Conservation (phyloP, 2,888 invertebrate genomes). For the Trichacis sp. region DNA sequence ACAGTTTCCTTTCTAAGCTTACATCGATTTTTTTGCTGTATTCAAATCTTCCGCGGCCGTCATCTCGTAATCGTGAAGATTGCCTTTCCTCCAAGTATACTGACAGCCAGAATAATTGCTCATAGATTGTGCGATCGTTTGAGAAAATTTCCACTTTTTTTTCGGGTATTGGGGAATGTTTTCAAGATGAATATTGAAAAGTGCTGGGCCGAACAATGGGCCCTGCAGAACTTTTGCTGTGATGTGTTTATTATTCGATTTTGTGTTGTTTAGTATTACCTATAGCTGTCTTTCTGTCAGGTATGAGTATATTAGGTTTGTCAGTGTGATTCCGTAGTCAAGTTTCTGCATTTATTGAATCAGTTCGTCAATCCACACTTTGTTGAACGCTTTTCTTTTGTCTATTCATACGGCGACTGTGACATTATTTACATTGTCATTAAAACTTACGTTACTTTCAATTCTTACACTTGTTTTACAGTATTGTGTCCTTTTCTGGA, state of each 20-base stretch:
- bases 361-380: conserved; percentile 54
- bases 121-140: conserved; percentile 27
- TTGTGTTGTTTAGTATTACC: conserved; percentile 34
- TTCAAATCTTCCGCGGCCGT: too few relatives aligned
- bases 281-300: conserved; percentile 39
- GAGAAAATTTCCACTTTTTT: conserved; percentile 29
- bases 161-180: conserved; percentile 27
- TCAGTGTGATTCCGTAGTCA: conserved; percentile 39
- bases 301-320: conserved; percentile 49
- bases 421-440: conserved; percentile 47
- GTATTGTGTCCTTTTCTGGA: conserved; percentile 53
- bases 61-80: too few relatives aligned
- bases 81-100: too few relatives aligned
- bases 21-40: too few relatives aligned
- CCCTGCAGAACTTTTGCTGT: conserved; percentile 31
- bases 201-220: conserved; percentile 39
- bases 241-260: neutral
- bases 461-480: conserved; percentile 51
- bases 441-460: conserved; percentile 42
- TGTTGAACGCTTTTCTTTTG: conserved; percentile 60
- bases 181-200: conserved; percentile 46
- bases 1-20: too few relatives aligned
- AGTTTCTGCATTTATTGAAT: conserved; percentile 25
- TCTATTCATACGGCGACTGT: conserved; percentile 53
- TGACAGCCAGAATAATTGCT: conserved; percentile 22